Evolutionary conservation across 2,888 invertebrate species (phyloP).

Genomic region (Eilema sororculum): DNA sequence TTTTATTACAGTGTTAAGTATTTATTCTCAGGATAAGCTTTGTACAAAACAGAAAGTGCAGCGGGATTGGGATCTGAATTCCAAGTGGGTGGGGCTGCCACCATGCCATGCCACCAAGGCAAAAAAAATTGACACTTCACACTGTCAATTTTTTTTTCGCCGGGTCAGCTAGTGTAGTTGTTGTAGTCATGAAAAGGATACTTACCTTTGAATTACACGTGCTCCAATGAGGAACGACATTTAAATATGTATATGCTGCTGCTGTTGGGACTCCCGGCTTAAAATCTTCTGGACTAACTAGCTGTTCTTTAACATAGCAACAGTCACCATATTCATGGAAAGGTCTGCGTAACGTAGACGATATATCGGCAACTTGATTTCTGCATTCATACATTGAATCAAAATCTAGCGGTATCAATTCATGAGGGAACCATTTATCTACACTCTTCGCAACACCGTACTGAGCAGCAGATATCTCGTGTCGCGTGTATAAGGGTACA

Average conservation of each 20-base stretch:
- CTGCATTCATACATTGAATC: slow-evolving; percentile 58
- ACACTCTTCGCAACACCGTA: slow-evolving; percentile 35
- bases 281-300: slow-evolving; percentile 65
- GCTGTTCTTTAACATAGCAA: slow-evolving; percentile 63
- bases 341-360: slow-evolving; percentile 31
- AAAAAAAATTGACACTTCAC: too few species aligned
- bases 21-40: too few species aligned
- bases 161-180: too few species aligned
- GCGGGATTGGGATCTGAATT: too few species aligned
- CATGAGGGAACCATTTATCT: slow-evolving; percentile 49
- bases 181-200: too few species aligned
- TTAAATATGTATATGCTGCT: slow-evolving; percentile 61
- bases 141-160: too few species aligned
- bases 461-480: slow-evolving; percentile 42
- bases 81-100: too few species aligned
- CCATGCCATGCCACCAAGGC: too few species aligned
- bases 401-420: slow-evolving; percentile 47
- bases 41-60: too few species aligned
- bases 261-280: slow-evolving; percentile 60
- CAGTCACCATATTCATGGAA: slow-evolving; percentile 54
- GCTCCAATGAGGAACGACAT: slow-evolving; percentile 71
- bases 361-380: slow-evolving; percentile 50
- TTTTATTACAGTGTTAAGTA: too few species aligned
- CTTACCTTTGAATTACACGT: slow-evolving; percentile 62
- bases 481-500: slow-evolving; percentile 56